phyloP scores from a whole-genome alignment of 2,797 vertebrate genomes.

The Distichodus sexfasciatus region DNA sequence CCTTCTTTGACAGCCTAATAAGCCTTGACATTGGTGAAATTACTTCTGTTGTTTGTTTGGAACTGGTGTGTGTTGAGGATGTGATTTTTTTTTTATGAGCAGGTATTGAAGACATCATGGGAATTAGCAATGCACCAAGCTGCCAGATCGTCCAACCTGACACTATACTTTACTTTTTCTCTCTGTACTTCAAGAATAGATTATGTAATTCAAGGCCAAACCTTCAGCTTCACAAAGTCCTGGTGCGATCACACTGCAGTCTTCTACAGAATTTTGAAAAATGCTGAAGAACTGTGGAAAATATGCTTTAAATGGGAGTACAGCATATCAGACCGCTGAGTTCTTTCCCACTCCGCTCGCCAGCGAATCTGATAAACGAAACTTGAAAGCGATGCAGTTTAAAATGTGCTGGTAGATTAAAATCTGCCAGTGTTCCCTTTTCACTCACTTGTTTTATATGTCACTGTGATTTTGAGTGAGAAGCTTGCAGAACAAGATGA shows the following conservation, averaged over 20 bases:
- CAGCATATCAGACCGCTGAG: background rate
- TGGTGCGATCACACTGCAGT: background rate
- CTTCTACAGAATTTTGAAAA: background rate
- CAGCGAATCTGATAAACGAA: background rate
- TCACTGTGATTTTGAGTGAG: too few relatives aligned
- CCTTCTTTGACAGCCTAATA: constrained; percentile 62
- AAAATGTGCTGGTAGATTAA: background rate
- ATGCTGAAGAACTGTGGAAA: too few relatives aligned
- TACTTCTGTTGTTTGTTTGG: constrained; percentile 56
- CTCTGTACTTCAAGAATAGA: background rate
- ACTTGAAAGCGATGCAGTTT: background rate
- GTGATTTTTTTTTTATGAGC: too few relatives aligned
- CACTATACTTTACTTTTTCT: background rate
- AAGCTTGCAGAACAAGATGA: too few relatives aligned
- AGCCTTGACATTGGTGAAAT: constrained; percentile 66
- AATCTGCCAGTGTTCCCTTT: background rate
- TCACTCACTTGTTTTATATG: too few relatives aligned
- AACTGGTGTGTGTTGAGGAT: too few relatives aligned
- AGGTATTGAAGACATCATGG: too few relatives aligned
- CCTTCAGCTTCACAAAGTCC: background rate
- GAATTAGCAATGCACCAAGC: background rate
- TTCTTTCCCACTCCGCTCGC: background rate
- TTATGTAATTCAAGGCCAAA: background rate
- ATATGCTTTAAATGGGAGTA: background rate
- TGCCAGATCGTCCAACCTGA: background rate